Evolutionary conservation across 2,888 invertebrate species (phyloP), one percentile per base, ranked within the genome.

Genomic region (Aleiodes alternator): DNA sequence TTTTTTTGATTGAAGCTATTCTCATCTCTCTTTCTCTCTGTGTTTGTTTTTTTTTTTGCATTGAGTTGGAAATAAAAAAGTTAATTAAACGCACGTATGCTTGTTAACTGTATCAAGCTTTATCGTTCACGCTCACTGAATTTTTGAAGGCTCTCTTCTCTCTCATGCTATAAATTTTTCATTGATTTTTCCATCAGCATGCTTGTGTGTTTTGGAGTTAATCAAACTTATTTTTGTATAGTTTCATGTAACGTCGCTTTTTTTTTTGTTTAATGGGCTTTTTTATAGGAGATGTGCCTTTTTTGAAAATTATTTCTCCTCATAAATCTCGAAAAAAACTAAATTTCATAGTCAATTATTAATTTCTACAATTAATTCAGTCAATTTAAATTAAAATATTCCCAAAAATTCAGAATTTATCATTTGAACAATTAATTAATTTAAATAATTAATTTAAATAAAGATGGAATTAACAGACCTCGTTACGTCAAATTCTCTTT

Each of bases 61-160:
- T 14, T 59, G 11, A 11, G n/a, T 59, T 59, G 12, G 12, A 34
- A 12, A 34, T 34, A 59, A 34, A 59, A 34, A 34, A 31, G 59
- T 59, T 59, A 59, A 59, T 59, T 59, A 34, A 59, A 59, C 59
- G 31, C 59, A 9, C n/a, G 59, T 31, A 12, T 59, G 16, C 56
- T 23, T 23, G 4, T 29, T 11, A 56, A 34, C 29, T 29, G 31
- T 14, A 34, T 34, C 11, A 59, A 59, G n/a, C 11, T n/a, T 34
- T 16, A 34, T 59, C 34, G 59, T 59, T 59, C 31, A 59, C 59
- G 34, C 59, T 59, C 34, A 59, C 34, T n/a, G 34, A 59, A 34
- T 59, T 59, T 23, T 31, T 34, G 59, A 59, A 59, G 59, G 34
- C 34, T 14, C 59, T 23, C 23, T 23, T 23, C 23, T 23, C 23